These are phyloP conservation scores for Enteromius argenteus DNA, from an alignment of 2,797 vertebrate species.

Conservation along the genomic window DNA sequence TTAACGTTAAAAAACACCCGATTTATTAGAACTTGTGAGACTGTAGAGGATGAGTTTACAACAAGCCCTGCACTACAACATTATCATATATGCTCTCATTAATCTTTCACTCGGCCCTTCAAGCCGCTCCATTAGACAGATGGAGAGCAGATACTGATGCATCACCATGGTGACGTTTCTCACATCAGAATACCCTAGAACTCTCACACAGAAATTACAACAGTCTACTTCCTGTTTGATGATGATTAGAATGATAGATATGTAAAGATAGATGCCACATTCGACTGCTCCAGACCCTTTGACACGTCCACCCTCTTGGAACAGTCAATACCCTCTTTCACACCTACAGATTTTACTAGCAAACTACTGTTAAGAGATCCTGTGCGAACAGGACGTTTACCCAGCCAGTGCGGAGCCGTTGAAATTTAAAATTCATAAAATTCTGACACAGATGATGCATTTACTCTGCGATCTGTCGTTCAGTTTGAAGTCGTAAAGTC, in stretches of 20 bases:
- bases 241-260: conserved; percentile 12
- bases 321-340: neutral
- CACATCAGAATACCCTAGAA: conserved; percentile 12
- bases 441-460: neutral
- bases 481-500: neutral
- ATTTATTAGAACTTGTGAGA: neutral
- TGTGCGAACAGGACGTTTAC: neutral
- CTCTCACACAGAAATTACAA: conserved; percentile 10
- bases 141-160: conserved; percentile 30
- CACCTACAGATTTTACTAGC: neutral
- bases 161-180: conserved; percentile 52
- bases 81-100: conserved; percentile 1
- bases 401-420: neutral
- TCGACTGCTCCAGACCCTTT: neutral
- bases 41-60: conserved; percentile 3
- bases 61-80: neutral
- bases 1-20: neutral
- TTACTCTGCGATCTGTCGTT: neutral
- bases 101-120: neutral
- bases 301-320: neutral
- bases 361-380: neutral
- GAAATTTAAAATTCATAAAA: neutral
- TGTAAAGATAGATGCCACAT: neutral
- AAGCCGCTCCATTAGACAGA: conserved; percentile 41
- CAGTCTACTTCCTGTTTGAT: conserved; percentile 21